Base-by-base conservation (phyloP, 2,113 vertebrate species). In the Cichladusa arquata region DNA sequence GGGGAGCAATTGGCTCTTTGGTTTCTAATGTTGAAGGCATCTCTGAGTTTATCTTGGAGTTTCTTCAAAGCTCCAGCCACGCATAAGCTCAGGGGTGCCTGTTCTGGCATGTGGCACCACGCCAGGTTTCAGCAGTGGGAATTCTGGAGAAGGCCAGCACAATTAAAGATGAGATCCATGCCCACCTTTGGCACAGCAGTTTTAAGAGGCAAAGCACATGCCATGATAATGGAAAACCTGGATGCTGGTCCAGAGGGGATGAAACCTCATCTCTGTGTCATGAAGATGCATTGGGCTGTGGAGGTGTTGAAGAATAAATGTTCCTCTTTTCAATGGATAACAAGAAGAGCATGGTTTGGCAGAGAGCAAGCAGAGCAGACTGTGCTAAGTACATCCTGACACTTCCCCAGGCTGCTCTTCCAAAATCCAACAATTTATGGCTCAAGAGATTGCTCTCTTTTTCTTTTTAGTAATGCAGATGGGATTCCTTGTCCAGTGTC, bases 21-120 rank as follows among this genome's bases (percentile, higher is more conserved):
- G 36, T 8, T 0, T 54, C 26, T 33, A 31, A 51, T 1, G 0
- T 13, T 89, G 93, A 71, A 88, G 47, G 23, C 50, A 81, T 74
- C 77, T 67, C 65, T 89, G 60, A 38, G 65, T 84, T 95, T 95
- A 26, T 78, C 87, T 81, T 91, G 69, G 92, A 71, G 61, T 79
- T 81, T 71, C 65, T 79, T 93, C 84, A 94, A 89, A 74, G 12
- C 70, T 91, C 58, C 73, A 79, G 73, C 64, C 69, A 44, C 44
- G 34, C 9, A 3, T 19, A 29, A 17, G 61, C 78, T 71, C 78
- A 47, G 69, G 70, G 91, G 44, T 56, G 61, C 44, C 60, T 96
- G n/a, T 53, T 93, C 79, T 93, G 72, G 81, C 38, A 50, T 1
- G 0, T 71, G 84, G 78, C 77, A 74, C 38, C 33, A 34, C 0